Evolutionary conservation across 2,888 invertebrate genomes (phyloP).

Genomic region (Tromatobia lineatoria): DNA sequence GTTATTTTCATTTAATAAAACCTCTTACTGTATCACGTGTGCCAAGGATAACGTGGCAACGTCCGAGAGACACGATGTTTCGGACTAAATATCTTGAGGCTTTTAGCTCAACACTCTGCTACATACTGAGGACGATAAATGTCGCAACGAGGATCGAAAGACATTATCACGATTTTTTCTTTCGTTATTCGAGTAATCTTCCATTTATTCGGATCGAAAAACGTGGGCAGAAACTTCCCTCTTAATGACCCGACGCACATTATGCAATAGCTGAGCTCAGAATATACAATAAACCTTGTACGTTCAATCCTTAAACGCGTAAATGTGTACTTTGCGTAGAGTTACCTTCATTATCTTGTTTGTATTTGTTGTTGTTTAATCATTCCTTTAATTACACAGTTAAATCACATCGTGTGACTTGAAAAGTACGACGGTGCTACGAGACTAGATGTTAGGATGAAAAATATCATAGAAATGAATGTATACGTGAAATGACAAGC

Average conservation of each 20-base stretch:
- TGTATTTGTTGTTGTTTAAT: constrained; percentile 12
- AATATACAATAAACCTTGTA: constrained; percentile 35
- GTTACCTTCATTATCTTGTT: constrained; percentile 19
- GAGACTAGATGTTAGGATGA: constrained; percentile 82
- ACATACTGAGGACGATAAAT: constrained; percentile 48
- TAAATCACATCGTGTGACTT: constrained; percentile 75
- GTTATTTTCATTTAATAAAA: constrained; percentile 66
- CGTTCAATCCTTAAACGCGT: constrained; percentile 44
- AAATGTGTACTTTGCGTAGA: constrained; percentile 20
- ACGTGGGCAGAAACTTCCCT: constrained; percentile 54
- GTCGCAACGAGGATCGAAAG: constrained; percentile 56
- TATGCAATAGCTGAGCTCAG: constrained; percentile 46
- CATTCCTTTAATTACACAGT: constrained; percentile 64
- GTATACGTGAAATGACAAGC: constrained; percentile 74
- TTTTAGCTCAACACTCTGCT: constrained; percentile 50
- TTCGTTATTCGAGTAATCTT: constrained; percentile 47
- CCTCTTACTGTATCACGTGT: constrained; percentile 79
- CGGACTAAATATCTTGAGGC: constrained; percentile 59
- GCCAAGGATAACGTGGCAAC: constrained; percentile 79
- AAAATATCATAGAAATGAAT: constrained; percentile 76
- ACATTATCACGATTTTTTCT: constrained; percentile 54
- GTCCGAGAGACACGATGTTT: constrained; percentile 78
- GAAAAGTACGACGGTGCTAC: constrained; percentile 79
- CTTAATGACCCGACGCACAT: constrained; percentile 50
- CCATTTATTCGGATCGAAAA: constrained; percentile 54